Percentiles rank a stretch among this genome's conserved stretches.
phyloP scores from a whole-genome alignment of 2,888 invertebrate genomes.

The Tinea trinotella region DNA sequence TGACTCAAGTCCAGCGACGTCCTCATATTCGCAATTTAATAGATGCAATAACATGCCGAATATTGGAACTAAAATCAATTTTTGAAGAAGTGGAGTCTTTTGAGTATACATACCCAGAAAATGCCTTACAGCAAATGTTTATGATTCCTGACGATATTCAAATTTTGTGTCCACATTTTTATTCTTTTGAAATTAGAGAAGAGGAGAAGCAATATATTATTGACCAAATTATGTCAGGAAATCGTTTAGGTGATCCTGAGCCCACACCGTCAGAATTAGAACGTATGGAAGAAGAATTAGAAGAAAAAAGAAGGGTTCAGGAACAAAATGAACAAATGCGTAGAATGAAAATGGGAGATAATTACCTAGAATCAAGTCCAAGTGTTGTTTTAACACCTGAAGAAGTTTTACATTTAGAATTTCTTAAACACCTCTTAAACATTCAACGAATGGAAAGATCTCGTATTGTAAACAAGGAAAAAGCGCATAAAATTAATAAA shows the following conservation, averaged over 20 bases:
- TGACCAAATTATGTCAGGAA: conserved; percentile 54
- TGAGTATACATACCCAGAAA: conserved; percentile 81
- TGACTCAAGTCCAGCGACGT: conserved; percentile 74
- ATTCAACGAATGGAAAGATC: conserved; percentile 62
- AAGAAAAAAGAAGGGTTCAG: conserved; percentile 36
- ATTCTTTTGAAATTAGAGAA: conserved; percentile 67
- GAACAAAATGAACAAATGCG: conserved; percentile 32
- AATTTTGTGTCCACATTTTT: conserved; percentile 75
- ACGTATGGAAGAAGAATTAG: conserved; percentile 38
- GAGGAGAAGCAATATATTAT: conserved; percentile 60
- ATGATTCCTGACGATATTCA: conserved; percentile 78
- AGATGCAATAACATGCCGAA: conserved; percentile 70
- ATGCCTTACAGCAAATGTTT: conserved; percentile 77
- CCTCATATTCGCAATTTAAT: conserved; percentile 69
- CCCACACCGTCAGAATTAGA: conserved; percentile 49
- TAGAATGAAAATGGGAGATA: conserved; percentile 41
- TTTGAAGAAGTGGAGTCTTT: conserved; percentile 71
- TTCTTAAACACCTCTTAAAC: conserved; percentile 35
- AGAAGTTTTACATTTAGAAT: conserved; percentile 44
- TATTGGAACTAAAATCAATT: conserved; percentile 72
- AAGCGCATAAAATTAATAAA: conserved; percentile 39
- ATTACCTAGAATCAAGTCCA: conserved; percentile 33
- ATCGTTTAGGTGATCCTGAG: conserved; percentile 48
- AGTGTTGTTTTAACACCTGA: conserved; percentile 35
- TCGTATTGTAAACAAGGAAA: conserved; percentile 31